Evolutionary conservation across 2,797 vertebrate genomes (phyloP).

Genomic region (Rhabdomys pumilio): DNA sequence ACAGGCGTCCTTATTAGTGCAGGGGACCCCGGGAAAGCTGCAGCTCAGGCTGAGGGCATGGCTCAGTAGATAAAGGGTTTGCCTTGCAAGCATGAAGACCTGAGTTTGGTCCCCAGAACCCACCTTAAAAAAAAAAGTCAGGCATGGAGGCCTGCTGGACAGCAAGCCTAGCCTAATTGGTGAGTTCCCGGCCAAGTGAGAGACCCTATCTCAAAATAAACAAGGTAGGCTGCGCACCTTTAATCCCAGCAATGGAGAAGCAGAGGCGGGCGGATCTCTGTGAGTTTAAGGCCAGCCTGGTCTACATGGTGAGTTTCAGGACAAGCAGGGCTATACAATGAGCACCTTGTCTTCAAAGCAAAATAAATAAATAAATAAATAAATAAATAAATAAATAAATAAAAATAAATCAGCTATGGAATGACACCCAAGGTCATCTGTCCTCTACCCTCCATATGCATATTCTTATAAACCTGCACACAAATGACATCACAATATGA

Average conservation of each 20-base stretch:
- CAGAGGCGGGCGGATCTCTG: background rate
- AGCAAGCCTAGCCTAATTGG: background rate
- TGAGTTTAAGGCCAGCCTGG: background rate
- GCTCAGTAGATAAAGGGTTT: background rate
- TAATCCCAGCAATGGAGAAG: background rate
- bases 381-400: too few relatives aligned
- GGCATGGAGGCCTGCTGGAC: background rate
- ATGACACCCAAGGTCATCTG: background rate
- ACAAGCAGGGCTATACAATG: background rate
- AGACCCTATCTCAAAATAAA: background rate
- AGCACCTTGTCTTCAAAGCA: background rate
- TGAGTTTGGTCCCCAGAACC: background rate
- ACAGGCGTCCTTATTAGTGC: background rate
- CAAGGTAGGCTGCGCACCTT: background rate
- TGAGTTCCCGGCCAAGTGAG: background rate
- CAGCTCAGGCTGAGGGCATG: background rate
- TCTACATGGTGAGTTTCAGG: background rate
- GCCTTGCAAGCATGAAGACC: background rate
- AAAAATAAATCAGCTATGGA: too few relatives aligned
- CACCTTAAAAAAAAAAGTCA: background rate
- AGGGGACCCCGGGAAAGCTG: background rate
- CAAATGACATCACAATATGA: background rate
- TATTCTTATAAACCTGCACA: background rate
- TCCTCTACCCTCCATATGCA: background rate
- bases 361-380: background rate